These are phyloP conservation scores for Heliconius eleuchia DNA, from an alignment of 1,140 invertebrate species.

Conservation along the genomic window DNA sequence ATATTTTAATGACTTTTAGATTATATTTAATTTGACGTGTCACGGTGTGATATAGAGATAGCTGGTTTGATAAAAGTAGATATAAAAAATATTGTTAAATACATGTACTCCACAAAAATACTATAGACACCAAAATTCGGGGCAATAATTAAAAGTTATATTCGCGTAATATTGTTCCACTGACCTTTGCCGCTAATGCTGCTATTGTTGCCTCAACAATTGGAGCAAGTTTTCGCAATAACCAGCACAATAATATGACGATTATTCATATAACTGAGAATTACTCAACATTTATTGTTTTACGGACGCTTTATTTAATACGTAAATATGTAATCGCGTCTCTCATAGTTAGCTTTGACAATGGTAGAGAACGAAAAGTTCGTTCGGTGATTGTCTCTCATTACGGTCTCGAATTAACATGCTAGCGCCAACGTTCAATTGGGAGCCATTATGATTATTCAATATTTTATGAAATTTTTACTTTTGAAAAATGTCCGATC, in stretches of 20 bases:
- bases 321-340: slow-evolving; percentile 70
- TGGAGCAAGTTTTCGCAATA: slow-evolving; percentile 66
- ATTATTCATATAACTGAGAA: slow-evolving; percentile 59
- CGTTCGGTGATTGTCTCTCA: slow-evolving; percentile 64
- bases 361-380: slow-evolving; percentile 65
- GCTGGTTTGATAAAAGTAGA: background rate
- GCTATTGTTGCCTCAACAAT: slow-evolving; percentile 61
- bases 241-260: slow-evolving; percentile 50
- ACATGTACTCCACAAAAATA: background rate
- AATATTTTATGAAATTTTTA: slow-evolving; percentile 68
- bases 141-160: slow-evolving; percentile 51
- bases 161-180: slow-evolving; percentile 55
- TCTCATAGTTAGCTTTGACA: slow-evolving; percentile 68
- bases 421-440: slow-evolving; percentile 57
- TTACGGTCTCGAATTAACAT: slow-evolving; percentile 56
- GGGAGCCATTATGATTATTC: slow-evolving; percentile 62
- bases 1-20: background rate
- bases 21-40: background rate
- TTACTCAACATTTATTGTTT: slow-evolving; percentile 76
- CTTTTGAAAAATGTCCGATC: slow-evolving; percentile 50
- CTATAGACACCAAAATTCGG: slow-evolving; percentile 35
- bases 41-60: background rate
- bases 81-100: background rate
- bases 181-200: slow-evolving; percentile 66
- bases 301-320: slow-evolving; percentile 66